Percentiles rank a stretch among this genome's conserved stretches.
phyloP scores from a whole-genome alignment of 2,888 invertebrate species.

The Orthosia gothica region DNA sequence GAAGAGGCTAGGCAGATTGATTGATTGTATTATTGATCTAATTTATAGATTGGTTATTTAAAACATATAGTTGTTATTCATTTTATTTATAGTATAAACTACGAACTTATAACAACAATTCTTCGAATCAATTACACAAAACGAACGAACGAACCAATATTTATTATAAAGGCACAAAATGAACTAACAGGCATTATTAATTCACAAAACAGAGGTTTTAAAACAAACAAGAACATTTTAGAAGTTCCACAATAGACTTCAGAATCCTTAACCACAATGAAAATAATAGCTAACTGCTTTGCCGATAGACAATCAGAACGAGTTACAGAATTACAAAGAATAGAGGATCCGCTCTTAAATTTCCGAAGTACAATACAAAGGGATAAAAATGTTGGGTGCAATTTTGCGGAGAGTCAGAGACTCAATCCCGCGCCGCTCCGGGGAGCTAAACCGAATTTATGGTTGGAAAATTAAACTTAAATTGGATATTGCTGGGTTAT shows the following conservation, averaged over 20 bases:
- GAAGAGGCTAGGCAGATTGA: no score
- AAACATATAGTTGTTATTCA: no score
- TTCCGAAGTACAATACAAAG: constrained; percentile 85
- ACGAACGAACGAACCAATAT: no score
- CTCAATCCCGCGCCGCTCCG: constrained; percentile 84
- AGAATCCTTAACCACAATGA: constrained; percentile 74
- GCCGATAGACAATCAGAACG: constrained; percentile 81
- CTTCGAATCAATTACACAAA: constrained; percentile 16
- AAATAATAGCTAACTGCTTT: constrained; percentile 68
- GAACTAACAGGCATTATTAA: constrained; percentile 49
- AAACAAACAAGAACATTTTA: constrained; percentile 71
- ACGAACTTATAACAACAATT: constrained; percentile 12
- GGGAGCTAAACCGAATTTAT: constrained; percentile 90
- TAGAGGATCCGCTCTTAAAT: constrained; percentile 82
- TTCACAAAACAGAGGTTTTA: constrained; percentile 61
- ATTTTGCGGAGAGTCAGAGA: constrained; percentile 84
- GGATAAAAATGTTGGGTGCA: constrained; percentile 88
- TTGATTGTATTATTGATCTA: background rate
- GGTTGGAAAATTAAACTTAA: constrained; percentile 90
- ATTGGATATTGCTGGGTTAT: constrained; percentile 88
- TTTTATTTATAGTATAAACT: constrained; percentile 6
- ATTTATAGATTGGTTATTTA: background rate
- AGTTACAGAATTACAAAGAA: constrained; percentile 84
- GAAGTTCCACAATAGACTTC: constrained; percentile 72
- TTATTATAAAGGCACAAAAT: constrained; percentile 20